Evolutionary conservation across 1,140 invertebrate genomes (phyloP), one percentile per base, ranked within the genome.

Genomic region (Tetramorium parvispinum): DNA sequence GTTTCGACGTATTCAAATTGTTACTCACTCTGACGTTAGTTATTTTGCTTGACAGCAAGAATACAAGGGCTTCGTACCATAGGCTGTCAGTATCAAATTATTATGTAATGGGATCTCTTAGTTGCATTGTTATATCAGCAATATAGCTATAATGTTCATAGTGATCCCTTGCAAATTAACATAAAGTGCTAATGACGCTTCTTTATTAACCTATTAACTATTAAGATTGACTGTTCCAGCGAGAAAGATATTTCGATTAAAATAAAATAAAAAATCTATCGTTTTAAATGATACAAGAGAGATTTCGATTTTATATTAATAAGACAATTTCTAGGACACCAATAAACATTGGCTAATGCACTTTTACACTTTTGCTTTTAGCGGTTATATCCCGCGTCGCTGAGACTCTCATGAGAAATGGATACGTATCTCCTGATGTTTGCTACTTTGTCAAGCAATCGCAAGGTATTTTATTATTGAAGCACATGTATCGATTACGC

Each of bases 31-130:
- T 81, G 78, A 81, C 78, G 78, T 81, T 81, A 81, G 66, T 81
- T 81, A 70, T 81, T 81, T 81, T 81, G 65, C 78, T 70, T 55
- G 78, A 81, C 49, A 49, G 78, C 78, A 81, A 81, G 78, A 70
- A 81, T 70, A 81, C 76, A 78, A 78, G 24, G 24, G 57, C 46
- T 11, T 40, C 61, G 37, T 43, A 57, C 46, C 16, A 37, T 40
- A 24, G 2, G 32, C 49, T 55, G 65, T 81, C 65, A 49, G 49
- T 70, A 70, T 81, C 49, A 66, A 81, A 37, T 81, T 81, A 79
- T 79, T 53, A 65, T 40, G 77, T 70, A 70, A 81, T n/a, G 49
- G 37, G 49, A 37, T 81, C 63, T 43, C 49, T 53, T 40, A 70
- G 78, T 65, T 51, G 76, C 37, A 70, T 81, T 24, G 27, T 81